phyloP scores from a whole-genome alignment of 2,113 vertebrate species.

The Amblyopsis rosae region DNA sequence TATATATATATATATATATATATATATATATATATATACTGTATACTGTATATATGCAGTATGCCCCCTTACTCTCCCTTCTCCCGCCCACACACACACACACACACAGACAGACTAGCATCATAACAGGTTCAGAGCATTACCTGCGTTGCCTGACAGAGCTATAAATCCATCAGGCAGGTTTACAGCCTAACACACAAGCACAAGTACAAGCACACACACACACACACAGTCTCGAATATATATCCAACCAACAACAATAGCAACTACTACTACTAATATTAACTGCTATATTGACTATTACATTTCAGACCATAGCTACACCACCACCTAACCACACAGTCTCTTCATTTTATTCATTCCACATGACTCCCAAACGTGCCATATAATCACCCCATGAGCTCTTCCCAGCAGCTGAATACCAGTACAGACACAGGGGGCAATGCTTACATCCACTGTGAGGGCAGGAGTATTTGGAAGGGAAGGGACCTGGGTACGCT shows the following conservation, averaged over 20 bases:
- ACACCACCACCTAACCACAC: neutral
- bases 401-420: conserved; percentile 28
- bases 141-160: conserved; percentile 8
- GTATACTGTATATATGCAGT: no score
- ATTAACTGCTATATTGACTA: neutral
- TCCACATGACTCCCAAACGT: conserved; percentile 28
- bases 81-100: neutral
- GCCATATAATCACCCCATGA: conserved; percentile 23
- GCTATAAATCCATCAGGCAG: neutral
- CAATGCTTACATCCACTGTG: conserved; percentile 23
- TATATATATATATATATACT: no score
- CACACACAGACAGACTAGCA: neutral
- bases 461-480: conserved; percentile 39
- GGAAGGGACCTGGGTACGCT: conserved; percentile 53
- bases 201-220: neutral
- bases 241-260: neutral
- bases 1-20: no score
- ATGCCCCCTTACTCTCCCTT: no score
- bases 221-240: neutral
- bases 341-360: neutral
- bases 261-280: neutral
- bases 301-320: neutral
- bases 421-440: conserved; percentile 35
- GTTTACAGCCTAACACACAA: neutral
- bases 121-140: neutral